Base-by-base conservation (phyloP, 2,113 vertebrate species). In the Tamias sibiricus region DNA sequence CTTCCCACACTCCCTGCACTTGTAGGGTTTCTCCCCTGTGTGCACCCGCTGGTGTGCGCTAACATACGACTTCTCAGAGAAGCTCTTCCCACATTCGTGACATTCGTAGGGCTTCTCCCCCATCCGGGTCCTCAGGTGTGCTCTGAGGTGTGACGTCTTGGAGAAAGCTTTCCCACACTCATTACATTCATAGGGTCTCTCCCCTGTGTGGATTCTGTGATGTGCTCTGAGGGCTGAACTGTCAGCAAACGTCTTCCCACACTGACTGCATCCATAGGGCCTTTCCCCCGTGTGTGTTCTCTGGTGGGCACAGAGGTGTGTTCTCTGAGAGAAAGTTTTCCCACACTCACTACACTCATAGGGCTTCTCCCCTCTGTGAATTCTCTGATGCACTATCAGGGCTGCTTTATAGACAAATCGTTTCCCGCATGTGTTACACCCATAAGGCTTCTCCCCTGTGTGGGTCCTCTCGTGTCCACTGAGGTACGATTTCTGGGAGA, bases 101-200 rank as follows among this genome's bases (percentile, higher is more conserved):
- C 97, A 97, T 8, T 79, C 84, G 74, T 94, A 97, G 1, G 96
- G 97, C 81, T 94, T 98, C 72, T 97, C 97, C 28, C 97, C 28
- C 19, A 86, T 87, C 49, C 95, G 97, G 77, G 87, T 87, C 26
- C 86, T 88, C 83, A 93, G 83, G 28, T 98, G 97, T 17, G 59
- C 94, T n/a, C 59, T 75, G 3, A 98, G 95, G 8, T 84, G 71
- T 64, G 94, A 88, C 3, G 89, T 95, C 24, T 93, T 44, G 6
- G 81, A 71, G 52, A 97, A 98, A 8, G 79, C 42, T 54, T 96
- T 96, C 30, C 89, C 96, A 77, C 97, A 97, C 30, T 93, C 86
- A 57, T 76, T 76, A 68, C 97, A 97, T n/a, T 86, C 91, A 83
- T 93, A 97, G 6, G 91, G 59, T 77, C 93, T 97, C 28, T 86